Evolutionary conservation across 1,140 invertebrate species (phyloP), one percentile per base, ranked within the genome.

Genomic region (Nephila pilipes): DNA sequence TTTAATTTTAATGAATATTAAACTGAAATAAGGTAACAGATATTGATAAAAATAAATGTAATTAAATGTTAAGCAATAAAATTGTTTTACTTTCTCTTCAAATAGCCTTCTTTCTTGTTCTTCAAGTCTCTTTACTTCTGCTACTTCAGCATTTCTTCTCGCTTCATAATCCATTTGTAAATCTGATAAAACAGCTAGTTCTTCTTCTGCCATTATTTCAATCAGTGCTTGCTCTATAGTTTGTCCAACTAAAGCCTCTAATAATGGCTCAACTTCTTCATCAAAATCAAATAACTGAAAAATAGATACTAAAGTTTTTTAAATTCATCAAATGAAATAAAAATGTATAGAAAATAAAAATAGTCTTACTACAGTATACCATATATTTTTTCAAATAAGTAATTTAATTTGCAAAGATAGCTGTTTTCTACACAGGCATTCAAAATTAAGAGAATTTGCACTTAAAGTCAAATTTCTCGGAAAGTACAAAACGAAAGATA

Each of bases 241-340:
- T 95, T 98, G 98, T 36, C 98, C 98, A 29, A 99, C 97, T 54
- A 99, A 95, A 22, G 97, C 97, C 95, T 99, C 98, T 85, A 99
- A 96, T 65, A 99, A 97, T 12, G 98, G 98, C 94, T 97, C 97
- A 14, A 98, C 98, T 95, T 99, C 98, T 94, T 97, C 95, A 95
- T 99, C 98, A 95, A 98, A 99, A 95, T 99, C 97, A 94, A 96
- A 96, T 22, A 96, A 94, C 95, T 96, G 94, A 75, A 95, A 94
- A 46, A 46, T 46, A 46, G 46, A 46, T 10, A 46, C 4, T 0
- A 46, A 46, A 46, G 12, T 46, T 46, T 46, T n/a, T n/a, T n/a
- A n/a, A n/a, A 46, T 46, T 46, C 46, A 46, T 46, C 12, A 46
- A 46, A 46, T 46, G 12, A 46, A 4, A 46, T 46, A 10, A 46